Conservation (phyloP, 2,888 invertebrate genomes). For the Opisthograptis luteolata region DNA sequence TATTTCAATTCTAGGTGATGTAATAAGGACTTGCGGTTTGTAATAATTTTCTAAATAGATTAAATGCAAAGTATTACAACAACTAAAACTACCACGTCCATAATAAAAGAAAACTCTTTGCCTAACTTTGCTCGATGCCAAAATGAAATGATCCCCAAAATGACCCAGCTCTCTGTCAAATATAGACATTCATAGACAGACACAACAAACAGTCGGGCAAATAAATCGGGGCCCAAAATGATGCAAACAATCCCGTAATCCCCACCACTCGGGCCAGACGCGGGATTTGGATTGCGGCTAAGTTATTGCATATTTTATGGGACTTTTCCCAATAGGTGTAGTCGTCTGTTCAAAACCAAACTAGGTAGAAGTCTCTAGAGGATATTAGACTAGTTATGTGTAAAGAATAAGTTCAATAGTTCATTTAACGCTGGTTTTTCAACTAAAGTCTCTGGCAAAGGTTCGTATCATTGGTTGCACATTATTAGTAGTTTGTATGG, state of each 20-base stretch:
- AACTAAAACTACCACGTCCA: too few relatives aligned
- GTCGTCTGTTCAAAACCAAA: background rate
- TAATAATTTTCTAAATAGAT: too few relatives aligned
- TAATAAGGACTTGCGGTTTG: too few relatives aligned
- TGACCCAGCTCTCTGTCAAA: slow-evolving; percentile 8
- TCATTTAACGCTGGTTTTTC: too few relatives aligned
- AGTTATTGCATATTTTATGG: slow-evolving; percentile 42
- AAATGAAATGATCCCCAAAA: background rate
- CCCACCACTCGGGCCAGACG: slow-evolving; percentile 51
- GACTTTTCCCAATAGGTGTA: slow-evolving; percentile 25
- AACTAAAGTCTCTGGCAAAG: too few relatives aligned
- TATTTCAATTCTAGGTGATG: too few relatives aligned
- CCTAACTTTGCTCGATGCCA: background rate
- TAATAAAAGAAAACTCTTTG: background rate
- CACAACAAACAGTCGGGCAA: slow-evolving; percentile 43
- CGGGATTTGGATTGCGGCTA: slow-evolving; percentile 52
- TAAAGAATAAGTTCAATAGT: too few relatives aligned
- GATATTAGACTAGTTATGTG: too few relatives aligned
- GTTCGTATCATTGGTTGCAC: too few relatives aligned
- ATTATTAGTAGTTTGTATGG: too few relatives aligned
- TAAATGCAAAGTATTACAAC: too few relatives aligned
- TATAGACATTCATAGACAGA: slow-evolving; percentile 26
- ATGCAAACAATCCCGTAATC: slow-evolving; percentile 65
- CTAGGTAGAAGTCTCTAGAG: too few relatives aligned
- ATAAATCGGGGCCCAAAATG: slow-evolving; percentile 67